These are phyloP conservation scores for Oreocharis arfaki DNA, from an alignment of 2,113 vertebrate species.

Conservation along the genomic window DNA sequence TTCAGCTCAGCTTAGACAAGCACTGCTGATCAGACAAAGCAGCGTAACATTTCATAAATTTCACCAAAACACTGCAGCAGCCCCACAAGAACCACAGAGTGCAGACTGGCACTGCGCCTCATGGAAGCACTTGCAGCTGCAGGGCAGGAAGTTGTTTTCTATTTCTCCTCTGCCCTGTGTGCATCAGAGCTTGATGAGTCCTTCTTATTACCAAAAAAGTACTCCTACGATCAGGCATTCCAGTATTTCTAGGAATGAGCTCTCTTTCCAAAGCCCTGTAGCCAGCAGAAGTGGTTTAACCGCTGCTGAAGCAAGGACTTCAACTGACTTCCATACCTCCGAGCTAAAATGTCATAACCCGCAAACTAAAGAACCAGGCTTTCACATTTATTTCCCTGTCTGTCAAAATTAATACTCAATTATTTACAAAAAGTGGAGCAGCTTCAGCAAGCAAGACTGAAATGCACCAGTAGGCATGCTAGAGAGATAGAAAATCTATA, in stretches of 20 bases:
- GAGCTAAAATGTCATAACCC: slow-evolving; percentile 23
- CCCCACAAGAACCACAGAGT: fast-evolving
- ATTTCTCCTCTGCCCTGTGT: background rate
- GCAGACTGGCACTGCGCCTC: background rate
- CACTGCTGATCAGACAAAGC: background rate
- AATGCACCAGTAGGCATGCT: background rate
- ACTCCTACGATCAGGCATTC: background rate
- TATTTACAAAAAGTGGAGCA: slow-evolving; percentile 51
- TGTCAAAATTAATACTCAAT: slow-evolving; percentile 52
- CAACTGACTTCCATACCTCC: background rate
- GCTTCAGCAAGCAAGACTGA: background rate
- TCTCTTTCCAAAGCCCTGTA: background rate
- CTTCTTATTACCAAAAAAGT: background rate
- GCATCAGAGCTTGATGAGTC: background rate
- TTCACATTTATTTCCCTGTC: slow-evolving; percentile 24
- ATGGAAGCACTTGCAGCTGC: background rate
- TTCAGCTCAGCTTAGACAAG: background rate
- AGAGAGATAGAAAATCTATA: slow-evolving; percentile 17
- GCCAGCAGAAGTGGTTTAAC: background rate
- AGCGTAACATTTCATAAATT: background rate
- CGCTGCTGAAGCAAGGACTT: background rate
- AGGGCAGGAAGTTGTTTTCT: background rate
- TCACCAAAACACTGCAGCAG: background rate
- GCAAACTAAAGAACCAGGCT: background rate
- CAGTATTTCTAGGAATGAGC: background rate